Evolutionary conservation across 2,888 invertebrate genomes (phyloP), one percentile per base, ranked within the genome.

Genomic region (Bellardia pandia): DNA sequence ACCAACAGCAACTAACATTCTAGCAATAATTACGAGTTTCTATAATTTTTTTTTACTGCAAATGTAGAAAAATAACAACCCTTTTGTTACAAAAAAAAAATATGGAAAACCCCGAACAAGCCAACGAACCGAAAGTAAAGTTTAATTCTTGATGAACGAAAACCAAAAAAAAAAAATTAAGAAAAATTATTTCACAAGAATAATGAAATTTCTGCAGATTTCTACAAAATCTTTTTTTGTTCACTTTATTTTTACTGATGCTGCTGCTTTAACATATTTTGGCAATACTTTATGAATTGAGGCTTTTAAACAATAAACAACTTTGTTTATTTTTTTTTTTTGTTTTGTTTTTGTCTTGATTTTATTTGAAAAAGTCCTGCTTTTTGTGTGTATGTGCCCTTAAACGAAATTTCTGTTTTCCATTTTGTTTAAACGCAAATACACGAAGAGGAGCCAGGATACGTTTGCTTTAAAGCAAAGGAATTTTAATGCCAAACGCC

Each of bases 71-170:
- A 84, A 45, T 30, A 78, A 42, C 79, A 74, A 79, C 53, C 72
- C 74, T 75, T 69, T 69, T 79, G 42, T 45, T 37, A 60, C 37
- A 33, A 51, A 53, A 66, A 14, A 14, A 40, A 40, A 11, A 37
- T 58, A 2, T n/a, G 42, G n/a, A 23, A 40, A 56, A 58, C 51
- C 11, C 16, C 40, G 56, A 83, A 66, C 68, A 79, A 66, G 71
- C 82, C 91, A 91, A 91, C 90, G 91, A 91, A 91, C 92, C 90
- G 91, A 92, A 92, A 92, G 91, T 91, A 92, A 92, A 92, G 92
- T 92, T 92, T 91, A 92, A 92, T 92, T 91, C 91, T 91, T 91
- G 90, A 91, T 90, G 90, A 91, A 90, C 89, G 86, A 88, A 72
- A 85, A 56, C 42, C 37, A 76, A 33, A 82, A 85, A 66, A 56